Conservation (phyloP, 2,888 invertebrate genomes). For the Halictus quadricinctus region DNA sequence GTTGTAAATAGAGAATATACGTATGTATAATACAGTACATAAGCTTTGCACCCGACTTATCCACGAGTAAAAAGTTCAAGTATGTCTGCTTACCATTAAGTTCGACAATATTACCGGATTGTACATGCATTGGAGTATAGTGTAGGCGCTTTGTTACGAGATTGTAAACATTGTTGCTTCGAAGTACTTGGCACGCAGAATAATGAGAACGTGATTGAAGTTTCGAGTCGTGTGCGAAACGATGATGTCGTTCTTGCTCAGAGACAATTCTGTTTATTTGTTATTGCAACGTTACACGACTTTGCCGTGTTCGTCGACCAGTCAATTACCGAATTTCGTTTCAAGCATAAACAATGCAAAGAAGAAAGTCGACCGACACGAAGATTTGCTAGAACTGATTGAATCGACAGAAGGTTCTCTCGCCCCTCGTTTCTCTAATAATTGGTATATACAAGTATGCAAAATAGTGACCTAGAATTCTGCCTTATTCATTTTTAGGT, state of each 20-base stretch:
- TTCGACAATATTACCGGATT: constrained; percentile 46
- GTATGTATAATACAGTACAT: constrained; percentile 36
- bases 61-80: constrained; percentile 37
- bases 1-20: constrained; percentile 36
- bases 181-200: constrained; percentile 59
- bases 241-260: neutral
- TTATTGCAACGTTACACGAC: constrained; percentile 9
- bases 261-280: constrained; percentile 2
- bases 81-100: constrained; percentile 45
- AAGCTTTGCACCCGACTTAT: constrained; percentile 35
- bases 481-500: constrained; percentile 20
- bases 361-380: constrained; percentile 12
- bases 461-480: constrained; percentile 39
- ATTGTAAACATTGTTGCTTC: constrained; percentile 50
- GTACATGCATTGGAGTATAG: constrained; percentile 52
- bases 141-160: constrained; percentile 33
- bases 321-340: constrained; percentile 1
- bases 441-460: constrained; percentile 41
- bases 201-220: constrained; percentile 40
- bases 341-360: neutral
- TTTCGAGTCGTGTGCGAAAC: constrained; percentile 13
- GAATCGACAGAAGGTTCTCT: constrained; percentile 25
- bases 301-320: neutral
- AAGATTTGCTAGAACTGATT: neutral
- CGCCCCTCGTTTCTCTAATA: neutral